Evolutionary conservation across 1,140 invertebrate genomes (phyloP), one percentile per base, ranked within the genome.

Genomic region (Papilio dardanus): DNA sequence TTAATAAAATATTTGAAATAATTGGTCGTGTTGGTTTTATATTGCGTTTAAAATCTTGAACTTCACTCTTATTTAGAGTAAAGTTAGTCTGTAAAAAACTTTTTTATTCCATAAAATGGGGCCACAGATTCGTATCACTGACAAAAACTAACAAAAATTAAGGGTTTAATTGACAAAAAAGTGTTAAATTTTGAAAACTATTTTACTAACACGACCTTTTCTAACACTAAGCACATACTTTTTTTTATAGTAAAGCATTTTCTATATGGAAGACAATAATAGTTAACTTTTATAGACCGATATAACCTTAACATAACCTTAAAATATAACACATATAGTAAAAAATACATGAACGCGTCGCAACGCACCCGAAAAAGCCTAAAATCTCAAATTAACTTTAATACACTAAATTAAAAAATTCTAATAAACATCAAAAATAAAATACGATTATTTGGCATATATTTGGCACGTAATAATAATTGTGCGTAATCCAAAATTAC

Each of bases 291-390:
- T n/a, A 30, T 85, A 80, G 77, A 74, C 76, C 65, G 76, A 76
- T 77, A 77, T 76, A 65, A 76, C 73, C 66, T 86, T 80, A 85
- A 83, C 74, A 7, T 75, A 76, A 76, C 50, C 46, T 46, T 77
- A 79, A 83, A 89, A 89, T 83, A 89, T 85, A 88, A 79, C 71
- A 19, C 74, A 81, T 88, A 88, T 80, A 81, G 77, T 85, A 90
- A 89, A 77, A 85, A 77, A 85, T 89, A 93, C 89, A 86, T 92
- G 89, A 92, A 93, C 91, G 86, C 87, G 86, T 91, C 91, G 88
- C 87, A 74, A 88, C 88, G 83, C 88, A 88, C 83, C 82, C 83
- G 85, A 83, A 83, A 80, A 86, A 86, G 81, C 85, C 82, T 77
- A 79, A 82, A 85, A 86, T 86, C 78, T 81, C 79, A 74, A 80